Evolutionary conservation across 1,140 invertebrate species (phyloP).

Genomic region (Cydia strobilella): DNA sequence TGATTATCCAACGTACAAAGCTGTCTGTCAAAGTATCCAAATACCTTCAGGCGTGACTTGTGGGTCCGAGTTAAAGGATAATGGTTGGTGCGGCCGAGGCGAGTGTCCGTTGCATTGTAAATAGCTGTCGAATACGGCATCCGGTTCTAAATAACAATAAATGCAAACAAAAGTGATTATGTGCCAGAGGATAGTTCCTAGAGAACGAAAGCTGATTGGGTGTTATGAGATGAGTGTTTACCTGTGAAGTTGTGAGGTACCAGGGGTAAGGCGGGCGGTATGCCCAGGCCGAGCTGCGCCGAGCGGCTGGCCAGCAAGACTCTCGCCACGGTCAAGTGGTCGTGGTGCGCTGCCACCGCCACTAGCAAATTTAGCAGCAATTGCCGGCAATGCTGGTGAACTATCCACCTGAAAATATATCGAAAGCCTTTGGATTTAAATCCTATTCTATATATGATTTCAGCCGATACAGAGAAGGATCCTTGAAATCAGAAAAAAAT

Average conservation of each 20-base stretch:
- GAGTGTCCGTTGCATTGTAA: conserved; percentile 75
- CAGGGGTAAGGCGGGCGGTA: conserved; percentile 85
- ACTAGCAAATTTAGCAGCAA: conserved; percentile 95
- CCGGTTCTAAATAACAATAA: conserved; percentile 82
- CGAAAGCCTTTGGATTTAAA: background rate
- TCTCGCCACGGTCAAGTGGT: conserved; percentile 93
- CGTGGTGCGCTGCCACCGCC: conserved; percentile 93
- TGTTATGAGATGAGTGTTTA: conserved; percentile 49
- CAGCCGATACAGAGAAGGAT: too few relatives aligned
- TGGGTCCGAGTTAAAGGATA: conserved; percentile 57
- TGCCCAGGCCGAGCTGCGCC: conserved; percentile 85
- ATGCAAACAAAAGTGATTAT: background rate
- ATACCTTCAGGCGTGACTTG: conserved; percentile 67
- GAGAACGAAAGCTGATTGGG: background rate
- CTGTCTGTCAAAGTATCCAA: background rate
- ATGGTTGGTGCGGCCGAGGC: conserved; percentile 66
- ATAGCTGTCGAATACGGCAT: conserved; percentile 87
- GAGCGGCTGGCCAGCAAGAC: conserved; percentile 92
- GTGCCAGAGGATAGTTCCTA: background rate
- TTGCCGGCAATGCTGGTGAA: conserved; percentile 97
- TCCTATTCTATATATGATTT: background rate
- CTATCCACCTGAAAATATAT: conserved; percentile 83
- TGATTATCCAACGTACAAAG: background rate
- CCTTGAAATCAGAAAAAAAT: too few relatives aligned
- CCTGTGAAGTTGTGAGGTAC: conserved; percentile 90